Evolutionary conservation across 2,797 vertebrate species (phyloP), one percentile per base, ranked within the genome.

Genomic region (Discoglossus pictus): DNA sequence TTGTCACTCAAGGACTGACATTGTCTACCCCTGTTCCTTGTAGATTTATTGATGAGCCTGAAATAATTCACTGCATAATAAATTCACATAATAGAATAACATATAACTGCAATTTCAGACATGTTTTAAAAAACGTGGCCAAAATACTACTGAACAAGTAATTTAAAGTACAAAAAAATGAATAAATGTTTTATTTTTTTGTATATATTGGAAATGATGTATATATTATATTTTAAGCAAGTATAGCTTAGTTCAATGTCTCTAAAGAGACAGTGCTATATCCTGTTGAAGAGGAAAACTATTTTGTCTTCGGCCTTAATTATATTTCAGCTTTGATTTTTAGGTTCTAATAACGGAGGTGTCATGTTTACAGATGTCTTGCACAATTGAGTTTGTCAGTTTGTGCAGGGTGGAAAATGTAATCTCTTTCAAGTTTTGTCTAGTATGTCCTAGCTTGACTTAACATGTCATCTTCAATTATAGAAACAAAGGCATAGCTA

Each of bases 271-370:
- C 39, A 35, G 17, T 43, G 25, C 39, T 34, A 73, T 47, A 75
- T 42, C 72, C 76, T 75, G 51, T 74, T 69, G 61, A 75, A 78
- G 46, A 53, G 68, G 67, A 74, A 76, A 74, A 75, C 63, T 72
- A 36, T 39, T 55, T 76, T 64, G 61, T 39, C 74, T 74, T 44
- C 54, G 67, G 58, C 70, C 64, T 68, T 78, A 76, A 79, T 79
- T 77, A 65, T 75, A 76, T 78, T 84, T 79, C 83, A 61, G 69
- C 59, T 78, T 70, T 64, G 46, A 75, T 73, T 75, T 73, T 69
- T 68, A 79, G 68, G 82, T 80, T 82, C 78, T 83, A 85, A 86
- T 78, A 73, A 81, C 55, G 36, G 55, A 65, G 70, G 70, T 83
- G 68, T 78, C 72, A 76, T 65, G 59, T 78, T 86, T 84, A 80